These are phyloP conservation scores for Hemicrepidius hirtus DNA, from an alignment of 2,888 invertebrate species.

Conservation along the genomic window DNA sequence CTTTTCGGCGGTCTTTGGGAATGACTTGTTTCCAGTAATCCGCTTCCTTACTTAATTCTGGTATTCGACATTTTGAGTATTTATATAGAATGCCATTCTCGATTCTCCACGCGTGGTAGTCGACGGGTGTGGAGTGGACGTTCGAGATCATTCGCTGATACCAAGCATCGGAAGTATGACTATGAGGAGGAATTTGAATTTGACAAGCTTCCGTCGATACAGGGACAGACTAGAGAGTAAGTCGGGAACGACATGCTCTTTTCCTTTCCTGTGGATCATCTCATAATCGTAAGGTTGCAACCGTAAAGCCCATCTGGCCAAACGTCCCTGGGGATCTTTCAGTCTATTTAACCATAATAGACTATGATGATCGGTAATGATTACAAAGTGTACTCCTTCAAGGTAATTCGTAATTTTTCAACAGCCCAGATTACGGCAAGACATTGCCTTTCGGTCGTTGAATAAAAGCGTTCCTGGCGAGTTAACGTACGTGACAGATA, in stretches of 20 bases:
- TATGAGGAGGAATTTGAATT: too few species aligned
- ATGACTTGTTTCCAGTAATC: constrained; percentile 14
- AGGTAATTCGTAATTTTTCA: constrained; percentile 6
- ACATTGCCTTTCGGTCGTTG: background rate
- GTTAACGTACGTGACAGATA: background rate
- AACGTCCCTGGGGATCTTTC: constrained; percentile 52
- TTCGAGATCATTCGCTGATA: too few species aligned
- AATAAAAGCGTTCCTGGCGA: background rate
- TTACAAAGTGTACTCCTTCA: background rate
- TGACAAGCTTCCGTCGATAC: too few species aligned
- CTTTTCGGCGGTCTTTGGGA: background rate
- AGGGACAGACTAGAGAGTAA: too few species aligned
- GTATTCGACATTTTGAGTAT: background rate
- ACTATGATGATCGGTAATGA: constrained; percentile 12
- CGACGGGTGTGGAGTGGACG: too few species aligned
- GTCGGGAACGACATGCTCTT: constrained; percentile 27
- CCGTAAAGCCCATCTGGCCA: constrained; percentile 55
- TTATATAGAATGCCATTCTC: background rate
- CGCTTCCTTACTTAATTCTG: background rate
- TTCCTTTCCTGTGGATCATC: constrained; percentile 51
- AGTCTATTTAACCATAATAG: constrained; percentile 38
- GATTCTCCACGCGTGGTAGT: too few species aligned
- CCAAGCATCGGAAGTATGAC: too few species aligned
- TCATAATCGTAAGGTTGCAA: constrained; percentile 55
- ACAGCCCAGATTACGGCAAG: background rate